Evolutionary conservation across 2,888 invertebrate species (phyloP), one percentile per base, ranked within the genome.

Genomic region (Acleris cristana): DNA sequence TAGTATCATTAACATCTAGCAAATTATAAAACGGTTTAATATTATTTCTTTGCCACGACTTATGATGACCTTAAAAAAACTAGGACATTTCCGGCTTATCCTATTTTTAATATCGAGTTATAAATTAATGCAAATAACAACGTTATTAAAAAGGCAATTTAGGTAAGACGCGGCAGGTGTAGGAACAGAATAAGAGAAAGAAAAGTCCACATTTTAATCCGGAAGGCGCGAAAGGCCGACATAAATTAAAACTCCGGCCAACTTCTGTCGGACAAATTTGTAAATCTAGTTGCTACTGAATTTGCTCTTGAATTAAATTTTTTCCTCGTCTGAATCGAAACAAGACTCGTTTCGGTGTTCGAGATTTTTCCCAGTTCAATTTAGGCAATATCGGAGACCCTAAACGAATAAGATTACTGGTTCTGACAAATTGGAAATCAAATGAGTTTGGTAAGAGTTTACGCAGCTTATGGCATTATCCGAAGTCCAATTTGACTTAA

Each of bases 211-310:
- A 73, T 77, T 80, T 80, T 76, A 79, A 79, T 77, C 69, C 65
- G 73, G 73, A 75, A 64, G 71, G 72, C 74, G 74, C 65, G 73
- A 78, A 78, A 80, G 78, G 70, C 72, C 73, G 69, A 71, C 79
- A 80, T 78, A 81, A 82, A 83, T 84, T 86, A 82, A 82, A 84
- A 86, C 82, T 81, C 83, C 82, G 76, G 79, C 75, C 79, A 73
- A 82, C 78, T 81, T 79, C 74, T 70, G 73, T 75, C 70, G 64
- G 64, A 48, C 48, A 49, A 49, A 40, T 60, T 60, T 49, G 48
- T 30, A 54, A 45, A 53, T 30, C 64, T 64, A 64, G 57, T 57
- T 44, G 30, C 30, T 62, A 18, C 19, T 23, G 64, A 44, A 30
- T 59, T 58, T 64, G 30, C 19, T 52, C 44, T 44, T 48, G 40